phyloP scores from a whole-genome alignment of 2,888 invertebrate species.

The Lasioglossum pauxillum region DNA sequence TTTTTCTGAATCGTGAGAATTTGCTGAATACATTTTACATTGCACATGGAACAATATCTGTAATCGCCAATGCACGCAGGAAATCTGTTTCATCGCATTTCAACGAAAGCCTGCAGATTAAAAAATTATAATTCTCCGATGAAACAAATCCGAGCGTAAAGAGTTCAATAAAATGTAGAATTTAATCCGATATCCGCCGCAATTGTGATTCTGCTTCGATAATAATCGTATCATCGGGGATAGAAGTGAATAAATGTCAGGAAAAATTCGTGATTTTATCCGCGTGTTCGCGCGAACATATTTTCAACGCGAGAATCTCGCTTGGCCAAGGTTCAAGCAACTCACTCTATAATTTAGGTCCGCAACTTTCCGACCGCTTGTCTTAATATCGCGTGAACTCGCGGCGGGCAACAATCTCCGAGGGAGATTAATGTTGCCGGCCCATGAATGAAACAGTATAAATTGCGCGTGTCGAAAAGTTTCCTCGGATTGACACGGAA shows the following conservation, averaged over 20 bases:
- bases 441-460: slow-evolving; percentile 20
- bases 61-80: not conserved
- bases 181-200: not conserved
- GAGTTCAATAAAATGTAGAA: not conserved
- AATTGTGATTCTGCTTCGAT: not conserved
- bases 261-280: not conserved
- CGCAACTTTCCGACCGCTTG: not conserved
- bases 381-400: slow-evolving; percentile 15
- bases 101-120: not conserved
- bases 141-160: not conserved
- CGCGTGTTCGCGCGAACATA: not conserved
- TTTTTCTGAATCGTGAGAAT: not conserved
- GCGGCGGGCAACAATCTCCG: not conserved
- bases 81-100: not conserved
- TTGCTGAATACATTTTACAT: not conserved
- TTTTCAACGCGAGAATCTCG: not conserved
- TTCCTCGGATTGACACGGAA: slow-evolving; percentile 17
- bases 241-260: not conserved
- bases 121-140: not conserved
- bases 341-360: not conserved
- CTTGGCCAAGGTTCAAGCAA: not conserved
- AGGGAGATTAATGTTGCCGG: not conserved
- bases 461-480: slow-evolving; percentile 27
- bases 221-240: not conserved
- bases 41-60: not conserved